Percentiles rank a stretch among this genome's conserved stretches.
Conservation (phyloP, 2,113 vertebrate species). For the Psittacula cyanocephala region DNA sequence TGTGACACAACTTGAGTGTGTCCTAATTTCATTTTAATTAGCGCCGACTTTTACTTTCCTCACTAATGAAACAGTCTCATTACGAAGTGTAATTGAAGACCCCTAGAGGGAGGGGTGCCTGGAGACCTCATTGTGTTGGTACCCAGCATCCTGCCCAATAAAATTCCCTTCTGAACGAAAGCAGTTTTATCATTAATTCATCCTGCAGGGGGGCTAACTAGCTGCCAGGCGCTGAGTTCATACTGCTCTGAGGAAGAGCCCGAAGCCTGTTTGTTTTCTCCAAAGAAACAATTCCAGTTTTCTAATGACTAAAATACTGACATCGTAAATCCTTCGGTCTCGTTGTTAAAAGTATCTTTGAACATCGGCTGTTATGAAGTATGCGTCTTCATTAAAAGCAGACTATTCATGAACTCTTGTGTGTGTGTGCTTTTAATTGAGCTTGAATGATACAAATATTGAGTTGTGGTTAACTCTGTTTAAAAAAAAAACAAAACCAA, state of each 20-base stretch:
- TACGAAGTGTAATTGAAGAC: slow-evolving; percentile 74
- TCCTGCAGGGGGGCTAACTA: slow-evolving; percentile 36
- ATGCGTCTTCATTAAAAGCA: slow-evolving; percentile 47
- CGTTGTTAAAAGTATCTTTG: slow-evolving; percentile 58
- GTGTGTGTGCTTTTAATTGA: slow-evolving; percentile 47
- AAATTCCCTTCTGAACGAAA: slow-evolving; percentile 59
- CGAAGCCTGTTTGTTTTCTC: slow-evolving; percentile 52
- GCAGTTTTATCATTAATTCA: slow-evolving; percentile 70
- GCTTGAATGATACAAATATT: slow-evolving; percentile 41
- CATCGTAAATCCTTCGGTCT: slow-evolving; percentile 32
- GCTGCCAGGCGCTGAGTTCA: slow-evolving; percentile 36
- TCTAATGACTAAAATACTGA: slow-evolving; percentile 48
- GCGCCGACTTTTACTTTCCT: slow-evolving; percentile 70
- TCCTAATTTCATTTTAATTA: slow-evolving; percentile 77
- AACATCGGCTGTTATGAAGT: slow-evolving; percentile 3
- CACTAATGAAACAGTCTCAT: slow-evolving; percentile 73
- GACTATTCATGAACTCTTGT: slow-evolving; percentile 36
- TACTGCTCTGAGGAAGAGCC: slow-evolving; percentile 40
- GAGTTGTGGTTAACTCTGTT: slow-evolving; percentile 31
- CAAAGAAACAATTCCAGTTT: slow-evolving; percentile 43
- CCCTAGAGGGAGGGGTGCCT: slow-evolving; percentile 67
- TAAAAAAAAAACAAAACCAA: neutral
- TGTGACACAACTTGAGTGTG: slow-evolving; percentile 57
- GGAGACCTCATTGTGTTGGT: slow-evolving; percentile 64
- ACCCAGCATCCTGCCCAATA: slow-evolving; percentile 68